These are phyloP conservation scores for Falcunculus frontatus DNA, from an alignment of 2,113 vertebrate genomes.

Conservation along the genomic window DNA sequence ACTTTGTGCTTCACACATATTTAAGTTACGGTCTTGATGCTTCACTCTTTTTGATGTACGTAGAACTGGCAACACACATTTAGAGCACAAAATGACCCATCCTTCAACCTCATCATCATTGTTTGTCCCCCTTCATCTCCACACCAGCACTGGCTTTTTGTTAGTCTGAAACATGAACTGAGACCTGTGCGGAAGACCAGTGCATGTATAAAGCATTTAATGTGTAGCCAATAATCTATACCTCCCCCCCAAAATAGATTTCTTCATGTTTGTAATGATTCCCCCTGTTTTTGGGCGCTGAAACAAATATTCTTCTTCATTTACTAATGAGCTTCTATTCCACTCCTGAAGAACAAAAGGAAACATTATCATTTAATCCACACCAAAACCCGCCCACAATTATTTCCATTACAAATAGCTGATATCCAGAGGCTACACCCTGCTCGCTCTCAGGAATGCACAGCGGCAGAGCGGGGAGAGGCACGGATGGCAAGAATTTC, in stretches of 20 bases:
- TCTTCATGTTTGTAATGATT: neutral
- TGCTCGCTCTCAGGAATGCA: accelerated
- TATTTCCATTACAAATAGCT: neutral
- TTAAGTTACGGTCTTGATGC: neutral
- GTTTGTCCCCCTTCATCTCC: neutral
- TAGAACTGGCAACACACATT: neutral
- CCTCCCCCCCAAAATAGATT: neutral
- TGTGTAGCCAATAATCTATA: neutral
- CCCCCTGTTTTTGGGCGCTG: neutral
- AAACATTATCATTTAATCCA: neutral
- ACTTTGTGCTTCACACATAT: neutral
- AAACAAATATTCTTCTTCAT: neutral
- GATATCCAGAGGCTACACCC: neutral
- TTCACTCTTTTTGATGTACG: neutral
- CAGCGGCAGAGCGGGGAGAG: neutral
- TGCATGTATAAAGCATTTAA: neutral
- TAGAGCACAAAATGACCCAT: neutral
- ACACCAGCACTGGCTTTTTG: neutral
- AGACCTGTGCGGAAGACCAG: neutral
- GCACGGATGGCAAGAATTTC: accelerated
- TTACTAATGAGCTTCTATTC: neutral
- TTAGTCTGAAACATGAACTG: neutral
- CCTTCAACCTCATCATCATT: neutral
- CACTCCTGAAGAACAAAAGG: neutral
- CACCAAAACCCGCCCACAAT: accelerated